A percentile compares a stretch with the other conserved stretches of the same genome.
Conservation (phyloP, 2,797 vertebrate species). For the Morus bassanus region DNA sequence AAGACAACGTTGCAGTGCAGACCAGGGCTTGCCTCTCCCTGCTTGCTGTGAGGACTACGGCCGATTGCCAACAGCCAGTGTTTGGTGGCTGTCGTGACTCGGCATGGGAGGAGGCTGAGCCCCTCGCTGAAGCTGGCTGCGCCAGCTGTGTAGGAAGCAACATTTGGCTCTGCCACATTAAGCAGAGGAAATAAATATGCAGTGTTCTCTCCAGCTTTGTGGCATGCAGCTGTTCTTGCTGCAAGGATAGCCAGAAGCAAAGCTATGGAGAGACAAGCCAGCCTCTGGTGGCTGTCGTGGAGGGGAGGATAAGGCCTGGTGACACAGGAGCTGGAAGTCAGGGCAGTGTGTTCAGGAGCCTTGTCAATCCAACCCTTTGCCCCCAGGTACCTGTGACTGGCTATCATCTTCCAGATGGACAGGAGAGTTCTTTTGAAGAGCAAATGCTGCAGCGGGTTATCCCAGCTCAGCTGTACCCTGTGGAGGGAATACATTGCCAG, state of each 20-base stretch:
- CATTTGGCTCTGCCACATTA: not conserved
- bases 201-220: not conserved
- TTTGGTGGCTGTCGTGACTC: not conserved
- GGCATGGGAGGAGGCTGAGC: not conserved
- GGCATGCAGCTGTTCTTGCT: not conserved
- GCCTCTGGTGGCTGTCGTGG: not conserved
- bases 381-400: slow-evolving; percentile 77
- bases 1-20: not conserved
- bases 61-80: not conserved
- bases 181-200: slow-evolving; percentile 11
- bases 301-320: not conserved
- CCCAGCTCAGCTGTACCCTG: slow-evolving; percentile 58
- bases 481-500: not conserved
- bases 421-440: slow-evolving; percentile 76
- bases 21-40: not conserved
- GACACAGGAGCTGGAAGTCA: not conserved
- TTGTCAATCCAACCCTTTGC: not conserved
- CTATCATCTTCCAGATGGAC: slow-evolving; percentile 80
- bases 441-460: slow-evolving; percentile 53
- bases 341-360: not conserved
- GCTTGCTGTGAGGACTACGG: not conserved
- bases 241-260: not conserved
- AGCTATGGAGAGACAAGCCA: not conserved
- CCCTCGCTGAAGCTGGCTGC: not conserved
- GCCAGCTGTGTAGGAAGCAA: slow-evolving; percentile 53